Base-by-base conservation (phyloP, 2,113 vertebrate species). In the Colinus virginianus region DNA sequence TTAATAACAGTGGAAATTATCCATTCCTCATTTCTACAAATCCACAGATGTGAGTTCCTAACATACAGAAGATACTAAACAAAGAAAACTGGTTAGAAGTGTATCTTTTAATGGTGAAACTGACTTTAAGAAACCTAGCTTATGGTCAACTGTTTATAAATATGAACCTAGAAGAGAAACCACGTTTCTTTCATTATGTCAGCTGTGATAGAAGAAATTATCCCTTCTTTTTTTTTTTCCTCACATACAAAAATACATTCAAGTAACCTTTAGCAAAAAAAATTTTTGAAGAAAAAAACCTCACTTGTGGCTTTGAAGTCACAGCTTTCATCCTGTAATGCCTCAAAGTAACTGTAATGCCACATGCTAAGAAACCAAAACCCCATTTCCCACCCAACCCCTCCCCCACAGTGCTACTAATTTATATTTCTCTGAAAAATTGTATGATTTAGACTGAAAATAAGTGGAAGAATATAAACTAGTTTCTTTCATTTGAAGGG, bases 161-260 rank as follows among this genome's bases (percentile, higher is more conserved):
- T 59, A 63, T 1, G 1, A 49, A 36, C 2, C 3, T 53, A 26
- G 11, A 64, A 18, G 15, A 9, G 4, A 21, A 69, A 3, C 4
- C 20, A 1, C 4, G 1, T 17, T 86, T 74, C 17, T 58, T 80
- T 46, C 32, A 28, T 66, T 70, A 45, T 70, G n/a, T 23, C 55
- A 77, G 14, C 19, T 72, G 5, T 18, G 16, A 20, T 13, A n/a
- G n/a, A n/a, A n/a, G n/a, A n/a, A n/a, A n/a, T n/a, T n/a, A n/a
- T n/a, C n/a, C n/a, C n/a, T n/a, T n/a, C n/a, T n/a, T n/a, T n/a
- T n/a, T n/a, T n/a, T n/a, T n/a, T n/a, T n/a, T n/a, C n/a, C 32
- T 82, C 51, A 36, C 4, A 34, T 28, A 8, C 67, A 82, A 72
- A 66, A 48, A 7, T 62, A 3, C 1, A 2, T 75, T 67, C 9